Percentiles rank a stretch among this genome's conserved stretches.
These are phyloP conservation scores for Pseudochirops cupreus DNA, from an alignment of 2,797 vertebrate species.

Conservation along the genomic window DNA sequence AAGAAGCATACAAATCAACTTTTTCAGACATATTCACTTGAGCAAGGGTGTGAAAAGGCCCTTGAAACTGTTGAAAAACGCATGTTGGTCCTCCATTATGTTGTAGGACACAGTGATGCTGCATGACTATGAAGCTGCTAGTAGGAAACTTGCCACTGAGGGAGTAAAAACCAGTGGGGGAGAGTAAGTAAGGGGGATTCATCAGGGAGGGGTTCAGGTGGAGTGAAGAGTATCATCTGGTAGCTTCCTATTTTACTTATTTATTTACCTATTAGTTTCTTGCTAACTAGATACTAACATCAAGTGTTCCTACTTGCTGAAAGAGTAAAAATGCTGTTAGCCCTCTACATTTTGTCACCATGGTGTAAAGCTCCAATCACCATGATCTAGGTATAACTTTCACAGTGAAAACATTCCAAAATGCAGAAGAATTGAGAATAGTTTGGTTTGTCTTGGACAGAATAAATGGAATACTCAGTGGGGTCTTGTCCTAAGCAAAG, in stretches of 20 bases:
- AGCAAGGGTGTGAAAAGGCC: background rate
- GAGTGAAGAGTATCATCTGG: background rate
- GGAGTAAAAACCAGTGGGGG: background rate
- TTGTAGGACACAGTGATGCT: background rate
- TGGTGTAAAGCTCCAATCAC: background rate
- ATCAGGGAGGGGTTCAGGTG: background rate
- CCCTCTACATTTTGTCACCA: background rate
- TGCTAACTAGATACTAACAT: background rate
- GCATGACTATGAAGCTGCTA: background rate
- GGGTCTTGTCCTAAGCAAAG: background rate
- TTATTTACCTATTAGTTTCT: background rate
- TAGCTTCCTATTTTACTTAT: background rate
- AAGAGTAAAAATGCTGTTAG: background rate
- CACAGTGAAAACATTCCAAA: background rate
- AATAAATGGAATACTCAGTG: background rate
- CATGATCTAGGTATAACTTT: background rate
- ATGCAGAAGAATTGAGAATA: background rate
- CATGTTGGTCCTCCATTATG: background rate
- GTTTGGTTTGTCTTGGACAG: background rate
- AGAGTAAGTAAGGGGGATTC: background rate
- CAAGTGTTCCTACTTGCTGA: background rate
- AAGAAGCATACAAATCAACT: background rate
- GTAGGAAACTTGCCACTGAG: background rate
- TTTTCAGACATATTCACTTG: background rate
- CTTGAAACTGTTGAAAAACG: background rate